These are phyloP conservation scores for Urocyon cinereoargenteus DNA, from an alignment of 2,797 vertebrate genomes.

Conservation along the genomic window DNA sequence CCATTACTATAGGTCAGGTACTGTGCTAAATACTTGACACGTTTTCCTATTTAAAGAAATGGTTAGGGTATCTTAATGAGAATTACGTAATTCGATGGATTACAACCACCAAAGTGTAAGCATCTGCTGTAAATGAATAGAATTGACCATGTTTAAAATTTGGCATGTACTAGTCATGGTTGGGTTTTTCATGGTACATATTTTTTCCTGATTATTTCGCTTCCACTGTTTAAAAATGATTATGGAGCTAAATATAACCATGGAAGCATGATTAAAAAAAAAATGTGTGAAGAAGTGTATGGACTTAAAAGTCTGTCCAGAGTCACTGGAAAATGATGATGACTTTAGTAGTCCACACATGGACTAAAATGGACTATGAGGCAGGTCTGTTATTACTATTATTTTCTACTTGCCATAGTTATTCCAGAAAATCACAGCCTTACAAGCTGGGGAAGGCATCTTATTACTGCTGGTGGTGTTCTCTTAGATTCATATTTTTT, in stretches of 20 bases:
- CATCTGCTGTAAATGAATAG: neutral
- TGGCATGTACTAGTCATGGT: neutral
- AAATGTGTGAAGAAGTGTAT: neutral
- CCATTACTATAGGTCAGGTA: neutral
- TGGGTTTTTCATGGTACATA: neutral
- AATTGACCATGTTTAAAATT: neutral
- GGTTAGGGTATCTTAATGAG: neutral
- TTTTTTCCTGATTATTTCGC: slow-evolving; percentile 33
- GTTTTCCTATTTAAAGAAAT: slow-evolving; percentile 39
- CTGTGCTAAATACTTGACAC: neutral
- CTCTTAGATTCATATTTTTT: neutral
- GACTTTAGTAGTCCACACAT: neutral
- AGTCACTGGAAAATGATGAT: neutral
- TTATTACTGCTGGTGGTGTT: neutral
- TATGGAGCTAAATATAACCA: neutral
- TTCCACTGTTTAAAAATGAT: neutral
- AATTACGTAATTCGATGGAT: neutral
- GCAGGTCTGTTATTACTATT: neutral
- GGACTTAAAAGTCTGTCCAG: neutral
- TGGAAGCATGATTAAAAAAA: neutral
- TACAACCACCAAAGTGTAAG: neutral
- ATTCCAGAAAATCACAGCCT: neutral
- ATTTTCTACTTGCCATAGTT: neutral
- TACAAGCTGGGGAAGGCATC: neutral
- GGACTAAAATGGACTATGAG: neutral